These are phyloP conservation scores for Cheumatopsyche charites DNA, from an alignment of 1,140 invertebrate genomes.

Conservation along the genomic window DNA sequence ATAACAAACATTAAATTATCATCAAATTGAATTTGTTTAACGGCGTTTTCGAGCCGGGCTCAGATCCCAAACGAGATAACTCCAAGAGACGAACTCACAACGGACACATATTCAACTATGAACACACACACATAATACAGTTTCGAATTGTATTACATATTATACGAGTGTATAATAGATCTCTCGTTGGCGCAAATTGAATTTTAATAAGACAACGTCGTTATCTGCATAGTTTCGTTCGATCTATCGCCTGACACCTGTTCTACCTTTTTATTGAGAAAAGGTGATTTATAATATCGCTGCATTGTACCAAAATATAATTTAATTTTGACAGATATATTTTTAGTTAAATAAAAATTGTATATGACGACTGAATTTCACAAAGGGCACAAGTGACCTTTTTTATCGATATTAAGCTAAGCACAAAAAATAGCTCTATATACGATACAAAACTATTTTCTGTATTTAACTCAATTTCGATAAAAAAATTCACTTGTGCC, in stretches of 20 bases:
- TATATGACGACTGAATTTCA: too few relatives aligned
- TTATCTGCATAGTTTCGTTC: constrained; percentile 34
- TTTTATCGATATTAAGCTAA: too few relatives aligned
- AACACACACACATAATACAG: constrained; percentile 19
- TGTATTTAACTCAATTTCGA: too few relatives aligned
- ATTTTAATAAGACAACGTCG: constrained; percentile 41
- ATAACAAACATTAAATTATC: neutral
- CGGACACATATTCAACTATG: neutral
- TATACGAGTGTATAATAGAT: constrained; percentile 27
- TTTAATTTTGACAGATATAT: too few relatives aligned
- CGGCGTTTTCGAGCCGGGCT: neutral
- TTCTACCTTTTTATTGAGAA: neutral
- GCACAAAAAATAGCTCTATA: too few relatives aligned
- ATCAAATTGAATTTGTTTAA: constrained; percentile 8
- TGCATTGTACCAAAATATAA: too few relatives aligned
- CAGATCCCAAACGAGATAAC: neutral
- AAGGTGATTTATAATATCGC: too few relatives aligned
- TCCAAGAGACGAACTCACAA: neutral
- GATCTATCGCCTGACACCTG: constrained; percentile 12
- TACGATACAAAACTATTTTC: too few relatives aligned
- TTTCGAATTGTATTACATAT: too few relatives aligned
- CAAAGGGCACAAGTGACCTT: too few relatives aligned
- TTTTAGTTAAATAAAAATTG: too few relatives aligned
- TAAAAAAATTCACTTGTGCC: too few relatives aligned
- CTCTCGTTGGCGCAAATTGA: constrained; percentile 42